Base-by-base conservation (phyloP, 2,797 vertebrate species). In the Erpetoichthys calabaricus region DNA sequence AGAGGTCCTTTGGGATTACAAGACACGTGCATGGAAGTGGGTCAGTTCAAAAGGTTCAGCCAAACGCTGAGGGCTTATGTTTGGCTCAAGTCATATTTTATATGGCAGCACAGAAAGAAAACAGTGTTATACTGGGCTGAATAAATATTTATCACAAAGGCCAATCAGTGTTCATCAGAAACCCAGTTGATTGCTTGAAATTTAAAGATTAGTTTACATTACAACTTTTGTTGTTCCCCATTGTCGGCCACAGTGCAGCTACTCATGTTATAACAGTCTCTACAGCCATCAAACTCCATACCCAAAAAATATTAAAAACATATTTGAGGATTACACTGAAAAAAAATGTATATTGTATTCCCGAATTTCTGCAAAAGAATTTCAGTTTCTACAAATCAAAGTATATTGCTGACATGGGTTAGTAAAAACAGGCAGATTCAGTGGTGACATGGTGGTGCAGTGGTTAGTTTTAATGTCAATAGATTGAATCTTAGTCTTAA, bases 231-330 rank as follows among this genome's bases (percentile, higher is more conserved):
- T 49, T 49, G 56, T 3, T 50, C 56, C 55, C 42, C 47, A 53
- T 58, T 73, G 65, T 68, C 71, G 83, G 75, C 80, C 77, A 78
- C 78, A 76, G 70, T 77, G 66, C 68, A 55, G 69, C 67, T 73
- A 66, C 72, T 71, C 80, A 68, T 69, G 75, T 78, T 84, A 82
- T 82, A 79, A 76, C 78, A 75, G 75, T 86, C 25, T 25, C 25
- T 25, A 25, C 25, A 25, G 25, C 25, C 78, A 75, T 73, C 72
- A 81, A 52, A 74, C 80, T 78, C 80, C 81, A 67, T 81, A 80
- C 81, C 77, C 69, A 84, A 71, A 77, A 74, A 77, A 81, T 80
- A 86, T 85, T 80, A 79, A 76, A 90, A 86, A 76, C 85, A 88
- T 80, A 83, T 80, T 84, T 75, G 73, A 75, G 25, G 25, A 25